phyloP scores from a whole-genome alignment of 2,113 vertebrate species.

The Chionomys nivalis region DNA sequence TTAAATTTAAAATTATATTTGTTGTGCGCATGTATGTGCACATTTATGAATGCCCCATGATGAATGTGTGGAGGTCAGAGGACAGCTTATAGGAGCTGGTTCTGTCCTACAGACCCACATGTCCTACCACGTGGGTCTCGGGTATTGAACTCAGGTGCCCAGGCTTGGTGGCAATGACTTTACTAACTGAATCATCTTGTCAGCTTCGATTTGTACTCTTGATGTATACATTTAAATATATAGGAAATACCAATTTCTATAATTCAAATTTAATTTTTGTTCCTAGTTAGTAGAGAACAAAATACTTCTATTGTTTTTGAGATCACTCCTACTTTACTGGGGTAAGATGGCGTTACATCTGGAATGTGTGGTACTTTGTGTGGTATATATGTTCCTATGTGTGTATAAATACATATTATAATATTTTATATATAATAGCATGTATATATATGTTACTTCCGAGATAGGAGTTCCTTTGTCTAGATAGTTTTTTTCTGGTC shows the following conservation, averaged over 20 bases:
- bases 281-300: background rate
- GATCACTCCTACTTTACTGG: background rate
- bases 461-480: background rate
- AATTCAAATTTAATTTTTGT: conserved; percentile 50
- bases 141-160: background rate
- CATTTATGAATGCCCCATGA: background rate
- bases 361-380: background rate
- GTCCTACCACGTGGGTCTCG: background rate
- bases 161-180: background rate
- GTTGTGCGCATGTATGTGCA: background rate
- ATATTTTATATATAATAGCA: background rate
- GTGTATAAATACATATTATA: background rate
- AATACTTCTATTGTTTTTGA: background rate
- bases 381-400: background rate
- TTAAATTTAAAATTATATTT: background rate
- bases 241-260: conserved; percentile 42
- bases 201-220: background rate
- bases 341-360: background rate
- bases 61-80: background rate
- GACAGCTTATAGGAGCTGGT: background rate
- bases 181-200: background rate
- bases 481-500: conserved; percentile 48
- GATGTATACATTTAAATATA: conserved; percentile 27
- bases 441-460: background rate
- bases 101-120: background rate